A percentile compares a stretch with the other conserved stretches of the same genome.
Evolutionary conservation across 2,113 vertebrate species (phyloP).

Genomic region (Pycnonotus jocosus): DNA sequence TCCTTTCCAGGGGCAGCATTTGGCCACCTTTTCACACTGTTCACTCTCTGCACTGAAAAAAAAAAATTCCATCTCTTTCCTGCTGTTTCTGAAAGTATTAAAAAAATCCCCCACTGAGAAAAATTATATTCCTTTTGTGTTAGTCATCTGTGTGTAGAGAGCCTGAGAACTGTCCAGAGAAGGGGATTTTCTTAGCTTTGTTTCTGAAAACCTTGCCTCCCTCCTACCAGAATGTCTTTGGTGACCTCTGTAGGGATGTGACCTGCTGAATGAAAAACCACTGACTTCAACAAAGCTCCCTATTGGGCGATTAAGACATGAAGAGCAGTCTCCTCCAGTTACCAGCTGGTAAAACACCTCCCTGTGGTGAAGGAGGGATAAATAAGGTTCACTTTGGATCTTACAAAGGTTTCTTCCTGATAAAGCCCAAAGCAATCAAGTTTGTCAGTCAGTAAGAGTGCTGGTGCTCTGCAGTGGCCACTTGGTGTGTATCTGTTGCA

Average conservation of each 20-base stretch:
- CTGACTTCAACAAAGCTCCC: not conserved
- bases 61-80: not conserved
- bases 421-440: not conserved
- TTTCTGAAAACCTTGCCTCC: not conserved
- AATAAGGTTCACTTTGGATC: not conserved
- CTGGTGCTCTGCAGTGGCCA: not conserved
- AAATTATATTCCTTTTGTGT: not conserved
- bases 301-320: not conserved
- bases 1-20: not conserved
- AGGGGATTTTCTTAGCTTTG: not conserved
- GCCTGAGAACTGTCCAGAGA: not conserved
- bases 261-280: not conserved
- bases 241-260: not conserved
- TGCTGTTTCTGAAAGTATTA: not conserved
- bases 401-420: not conserved
- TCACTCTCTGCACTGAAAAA: not conserved
- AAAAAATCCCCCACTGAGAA: not conserved
- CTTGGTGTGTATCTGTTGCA: accelerated
- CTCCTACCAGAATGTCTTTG: not conserved
- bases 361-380: not conserved
- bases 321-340: not conserved
- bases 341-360: not conserved
- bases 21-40: not conserved
- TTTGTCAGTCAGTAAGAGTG: not conserved
- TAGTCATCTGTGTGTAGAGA: not conserved